Percentiles rank a stretch among this genome's conserved stretches.
Conservation (phyloP, 2,113 vertebrate genomes). For the Butorides virescens region DNA sequence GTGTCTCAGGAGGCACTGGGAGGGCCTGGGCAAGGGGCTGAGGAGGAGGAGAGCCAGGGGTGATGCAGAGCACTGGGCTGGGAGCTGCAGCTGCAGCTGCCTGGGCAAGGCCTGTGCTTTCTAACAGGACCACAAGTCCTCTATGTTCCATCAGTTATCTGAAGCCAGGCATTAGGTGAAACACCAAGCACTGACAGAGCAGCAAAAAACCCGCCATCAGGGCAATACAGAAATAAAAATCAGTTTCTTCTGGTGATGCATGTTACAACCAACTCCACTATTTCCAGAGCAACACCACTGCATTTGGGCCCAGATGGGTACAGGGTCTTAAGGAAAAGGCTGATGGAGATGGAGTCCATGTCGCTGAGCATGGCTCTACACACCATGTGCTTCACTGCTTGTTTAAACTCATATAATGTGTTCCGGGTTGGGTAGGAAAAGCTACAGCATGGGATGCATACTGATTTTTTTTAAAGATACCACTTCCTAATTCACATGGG, state of each 20-base stretch:
- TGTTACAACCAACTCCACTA: neutral
- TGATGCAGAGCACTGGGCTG: neutral
- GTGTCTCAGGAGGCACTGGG: neutral
- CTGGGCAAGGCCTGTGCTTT: neutral
- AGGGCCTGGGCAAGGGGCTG: neutral
- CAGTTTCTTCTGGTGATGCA: neutral
- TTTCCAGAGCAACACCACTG: neutral
- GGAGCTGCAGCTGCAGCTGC: neutral
- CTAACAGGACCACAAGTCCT: neutral
- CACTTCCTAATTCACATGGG: neutral
- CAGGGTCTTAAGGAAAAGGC: neutral
- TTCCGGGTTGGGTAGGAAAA: neutral
- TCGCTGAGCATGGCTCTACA: neutral
- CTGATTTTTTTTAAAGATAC: neutral
- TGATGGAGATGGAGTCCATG: neutral
- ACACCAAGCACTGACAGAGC: neutral
- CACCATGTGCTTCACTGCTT: neutral
- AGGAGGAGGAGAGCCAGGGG: neutral
- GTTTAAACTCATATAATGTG: neutral
- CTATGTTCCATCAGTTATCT: neutral
- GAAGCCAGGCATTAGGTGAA: neutral
- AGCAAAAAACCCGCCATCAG: rapidly evolving
- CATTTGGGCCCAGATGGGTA: neutral
- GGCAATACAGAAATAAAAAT: neutral
- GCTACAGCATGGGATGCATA: neutral